phyloP scores from a whole-genome alignment of 2,113 vertebrate species.

The Tychaedon coryphoeus region DNA sequence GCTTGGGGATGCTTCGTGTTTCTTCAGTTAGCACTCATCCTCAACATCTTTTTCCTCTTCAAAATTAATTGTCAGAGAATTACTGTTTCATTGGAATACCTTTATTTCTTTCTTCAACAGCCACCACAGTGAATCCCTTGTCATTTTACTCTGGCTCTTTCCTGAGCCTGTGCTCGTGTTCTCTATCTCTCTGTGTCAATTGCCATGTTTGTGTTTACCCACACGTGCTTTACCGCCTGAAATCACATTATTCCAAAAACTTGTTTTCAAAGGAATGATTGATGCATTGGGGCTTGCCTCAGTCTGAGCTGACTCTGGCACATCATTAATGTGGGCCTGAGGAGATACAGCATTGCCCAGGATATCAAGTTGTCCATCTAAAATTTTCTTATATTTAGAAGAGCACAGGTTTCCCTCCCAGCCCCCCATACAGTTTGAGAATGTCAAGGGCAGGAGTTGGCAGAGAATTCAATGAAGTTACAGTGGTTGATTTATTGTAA shows the following conservation, averaged over 20 bases:
- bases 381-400: background rate
- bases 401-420: background rate
- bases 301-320: background rate
- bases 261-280: background rate
- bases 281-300: background rate
- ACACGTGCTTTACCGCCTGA: background rate
- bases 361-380: background rate
- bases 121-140: background rate
- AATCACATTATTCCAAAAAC: background rate
- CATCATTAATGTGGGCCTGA: background rate
- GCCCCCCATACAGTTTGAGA: background rate
- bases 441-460: slow-evolving; percentile 30
- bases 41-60: background rate
- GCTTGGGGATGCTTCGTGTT: background rate
- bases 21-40: background rate
- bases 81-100: background rate
- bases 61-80: background rate
- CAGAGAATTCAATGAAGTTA: slow-evolving; percentile 7
- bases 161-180: background rate
- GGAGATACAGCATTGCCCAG: background rate
- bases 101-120: background rate
- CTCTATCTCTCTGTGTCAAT: background rate
- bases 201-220: background rate
- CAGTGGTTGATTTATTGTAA: slow-evolving; percentile 38
- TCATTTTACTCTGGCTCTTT: background rate